Base-by-base conservation (phyloP, 2,797 vertebrate species). In the Emys orbicularis region DNA sequence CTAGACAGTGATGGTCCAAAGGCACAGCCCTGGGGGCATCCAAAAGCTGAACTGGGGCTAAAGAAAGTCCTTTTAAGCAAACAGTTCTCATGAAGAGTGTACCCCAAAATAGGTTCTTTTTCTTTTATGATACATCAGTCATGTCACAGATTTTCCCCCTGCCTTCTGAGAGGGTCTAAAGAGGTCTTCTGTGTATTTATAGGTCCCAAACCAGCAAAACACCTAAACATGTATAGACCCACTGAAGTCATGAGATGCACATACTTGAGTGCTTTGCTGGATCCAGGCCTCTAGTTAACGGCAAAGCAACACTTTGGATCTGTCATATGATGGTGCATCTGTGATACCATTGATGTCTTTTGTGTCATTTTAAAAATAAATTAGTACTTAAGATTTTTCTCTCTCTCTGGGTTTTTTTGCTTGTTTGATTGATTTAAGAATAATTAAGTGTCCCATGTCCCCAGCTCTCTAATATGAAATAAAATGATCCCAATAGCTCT, bases 31-130 rank as follows among this genome's bases (percentile, higher is more conserved):
- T 2, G 23, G 79, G 68, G 34, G 47, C 47, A 15, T 79, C 81
- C 79, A 85, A 54, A 92, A 93, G 82, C 1, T 87, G 87, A 94
- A 94, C 92, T 93, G 89, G 25, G 37, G 18, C 81, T 72, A 19
- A 31, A 50, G 31, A 82, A 21, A 56, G 29, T 13, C 23, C 54
- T 59, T 59, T 29, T 12, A 94, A 94, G 87, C 87, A 87, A 93
- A 79, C 3, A 53, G 29, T 82, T 83, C 83, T 90, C 52, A 76
- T 31, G 13, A 54, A 80, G 52, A 94, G 54, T 0, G 0, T 65
- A 53, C 44, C 61, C 10, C 23, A 80, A 50, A 9, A 59, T 47
- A 86, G n/a, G 21, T 79, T 77, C 12, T 3, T 12, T 52, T 68
- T 6, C 41, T 18, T 41, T 41, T 94, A 16, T 37, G 52, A 81